A percentile compares a stretch with the other conserved stretches of the same genome.
phyloP scores from a whole-genome alignment of 2,797 vertebrate genomes.

The Epinephelus awoara region DNA sequence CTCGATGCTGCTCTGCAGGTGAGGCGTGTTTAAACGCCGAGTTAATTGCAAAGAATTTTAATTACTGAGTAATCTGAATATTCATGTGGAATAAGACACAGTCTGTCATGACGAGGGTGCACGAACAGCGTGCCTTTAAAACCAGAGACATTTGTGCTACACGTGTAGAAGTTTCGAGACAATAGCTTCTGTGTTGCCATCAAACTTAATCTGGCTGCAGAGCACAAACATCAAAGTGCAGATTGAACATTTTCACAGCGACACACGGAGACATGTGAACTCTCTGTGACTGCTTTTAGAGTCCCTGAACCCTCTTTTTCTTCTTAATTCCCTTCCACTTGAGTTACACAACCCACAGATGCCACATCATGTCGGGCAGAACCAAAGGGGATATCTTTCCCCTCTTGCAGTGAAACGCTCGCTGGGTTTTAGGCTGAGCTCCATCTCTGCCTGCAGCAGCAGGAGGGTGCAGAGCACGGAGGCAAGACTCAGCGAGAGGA shows the following conservation, averaged over 20 bases:
- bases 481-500: slow-evolving; percentile 17
- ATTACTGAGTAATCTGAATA: slow-evolving; percentile 4
- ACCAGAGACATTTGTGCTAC: not conserved
- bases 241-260: slow-evolving; percentile 28
- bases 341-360: slow-evolving; percentile 72
- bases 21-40: not conserved
- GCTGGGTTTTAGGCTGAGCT: slow-evolving; percentile 46
- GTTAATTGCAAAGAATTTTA: slow-evolving; percentile 30
- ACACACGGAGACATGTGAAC: slow-evolving; percentile 58
- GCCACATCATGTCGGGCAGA: slow-evolving; percentile 62
- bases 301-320: slow-evolving; percentile 40
- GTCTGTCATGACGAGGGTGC: not conserved
- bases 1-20: not conserved
- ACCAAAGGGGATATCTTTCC: slow-evolving; percentile 52
- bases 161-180: not conserved
- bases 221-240: slow-evolving; percentile 55
- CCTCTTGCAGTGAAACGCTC: slow-evolving; percentile 33
- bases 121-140: not conserved
- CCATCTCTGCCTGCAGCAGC: slow-evolving; percentile 45
- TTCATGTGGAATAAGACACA: slow-evolving; percentile 12
- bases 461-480: slow-evolving; percentile 25
- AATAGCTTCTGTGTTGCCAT: not conserved
- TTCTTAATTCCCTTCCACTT: slow-evolving; percentile 67
- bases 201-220: slow-evolving; percentile 1
- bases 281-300: slow-evolving; percentile 69